Base-by-base conservation (phyloP, 2,888 invertebrate species). In the Agrochola lota region DNA sequence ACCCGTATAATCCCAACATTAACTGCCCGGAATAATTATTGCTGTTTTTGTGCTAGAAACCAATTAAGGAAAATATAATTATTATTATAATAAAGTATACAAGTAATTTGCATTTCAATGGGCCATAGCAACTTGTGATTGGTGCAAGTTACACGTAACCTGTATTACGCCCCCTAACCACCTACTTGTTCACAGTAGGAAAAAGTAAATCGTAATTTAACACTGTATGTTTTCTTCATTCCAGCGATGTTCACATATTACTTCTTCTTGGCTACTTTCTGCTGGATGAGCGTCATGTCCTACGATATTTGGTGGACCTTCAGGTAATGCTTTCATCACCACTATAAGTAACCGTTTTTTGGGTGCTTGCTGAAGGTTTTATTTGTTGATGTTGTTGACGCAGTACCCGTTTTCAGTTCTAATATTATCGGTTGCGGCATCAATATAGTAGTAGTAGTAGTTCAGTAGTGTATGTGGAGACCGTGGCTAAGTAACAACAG, bases 281-380 rank as follows among this genome's bases (percentile, higher is more conserved):
- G 94, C 73, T 96, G 96, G 96, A 95, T 96, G 95, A 96, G 92
- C 77, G 91, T 96, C 5, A 96, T 96, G 96, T 95, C 95, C 0
- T 94, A 92, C 79, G 96, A 96, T 67, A 95, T 96, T 74, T 96
- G 96, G 96, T 96, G 95, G 95, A 96, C 96, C 11, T 96, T 96
- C 85, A 94, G 96, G 96, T 95, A 89, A 86, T 35, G 23, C 12
- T 49, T 67, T 55, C 12, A 59, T 26, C 11, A 9, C 11, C 17
- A 35, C 23, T 15, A 0, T 43, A 35, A 15, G 12, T 26, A 23
- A 26, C 55, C 8, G 8, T 30, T 35, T 30, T 49, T 57, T 30
- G 12, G 26, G 40, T 52, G 40, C 11, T 55, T 17, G 11, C 6
- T 26, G 1, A 46, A 71, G 12, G 12, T 35, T 71, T 43, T 40